Conservation (phyloP, 2,888 invertebrate genomes). For the Cephus nigrinus region DNA sequence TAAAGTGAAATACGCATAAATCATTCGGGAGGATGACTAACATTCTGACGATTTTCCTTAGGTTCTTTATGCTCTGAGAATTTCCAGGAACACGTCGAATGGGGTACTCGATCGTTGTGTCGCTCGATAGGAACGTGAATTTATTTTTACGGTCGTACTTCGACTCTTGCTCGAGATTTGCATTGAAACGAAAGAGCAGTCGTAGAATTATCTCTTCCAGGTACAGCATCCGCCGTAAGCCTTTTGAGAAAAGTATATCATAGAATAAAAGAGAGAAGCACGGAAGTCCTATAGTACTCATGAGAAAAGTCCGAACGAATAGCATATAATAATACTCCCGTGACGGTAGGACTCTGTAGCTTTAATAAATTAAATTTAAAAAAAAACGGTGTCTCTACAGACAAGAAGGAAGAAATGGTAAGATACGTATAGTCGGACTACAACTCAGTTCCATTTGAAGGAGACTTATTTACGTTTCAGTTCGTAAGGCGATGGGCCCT, state of each 20-base stretch:
- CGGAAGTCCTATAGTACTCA: background rate
- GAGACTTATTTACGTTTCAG: too few relatives aligned
- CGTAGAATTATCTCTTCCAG: background rate
- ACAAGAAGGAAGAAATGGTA: background rate
- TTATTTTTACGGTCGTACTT: background rate
- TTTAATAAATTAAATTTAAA: background rate
- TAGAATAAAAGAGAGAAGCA: background rate
- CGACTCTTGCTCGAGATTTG: background rate
- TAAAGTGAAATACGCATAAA: background rate
- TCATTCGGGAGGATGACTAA: conserved; percentile 23
- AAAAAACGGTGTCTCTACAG: background rate
- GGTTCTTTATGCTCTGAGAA: background rate
- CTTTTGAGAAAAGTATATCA: background rate
- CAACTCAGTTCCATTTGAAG: too few relatives aligned
- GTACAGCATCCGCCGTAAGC: background rate
- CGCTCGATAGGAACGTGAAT: background rate
- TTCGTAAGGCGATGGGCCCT: too few relatives aligned
- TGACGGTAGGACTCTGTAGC: too few relatives aligned
- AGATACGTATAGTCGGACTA: background rate
- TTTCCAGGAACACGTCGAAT: background rate
- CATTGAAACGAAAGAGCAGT: background rate
- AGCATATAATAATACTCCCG: too few relatives aligned
- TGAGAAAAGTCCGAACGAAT: background rate
- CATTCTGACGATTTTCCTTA: conserved; percentile 27
- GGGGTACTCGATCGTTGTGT: background rate